Percentiles rank a stretch among this genome's conserved stretches.
Evolutionary conservation across 2,797 vertebrate species (phyloP).

Genomic region (Propithecus perrieri): DNA sequence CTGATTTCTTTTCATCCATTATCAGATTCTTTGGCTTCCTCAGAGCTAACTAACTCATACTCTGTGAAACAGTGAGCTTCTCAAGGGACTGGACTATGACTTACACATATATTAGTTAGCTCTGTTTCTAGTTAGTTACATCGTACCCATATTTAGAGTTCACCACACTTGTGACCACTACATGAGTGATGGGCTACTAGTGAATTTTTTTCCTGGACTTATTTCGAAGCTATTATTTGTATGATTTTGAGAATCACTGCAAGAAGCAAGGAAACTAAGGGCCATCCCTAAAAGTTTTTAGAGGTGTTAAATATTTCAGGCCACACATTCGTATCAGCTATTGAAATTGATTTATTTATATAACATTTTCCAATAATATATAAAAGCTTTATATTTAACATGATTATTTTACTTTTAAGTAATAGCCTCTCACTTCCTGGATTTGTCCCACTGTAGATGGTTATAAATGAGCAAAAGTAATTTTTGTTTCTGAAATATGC

Average conservation of each 20-base stretch:
- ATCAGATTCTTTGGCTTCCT: neutral
- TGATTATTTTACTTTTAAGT: neutral
- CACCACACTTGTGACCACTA: neutral
- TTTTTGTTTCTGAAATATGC: slow-evolving; percentile 32
- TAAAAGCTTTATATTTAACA: neutral
- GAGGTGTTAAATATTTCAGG: neutral
- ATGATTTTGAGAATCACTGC: neutral
- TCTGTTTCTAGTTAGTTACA: neutral
- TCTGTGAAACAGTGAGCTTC: neutral
- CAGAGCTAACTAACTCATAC: neutral
- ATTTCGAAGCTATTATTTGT: neutral
- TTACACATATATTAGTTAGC: neutral
- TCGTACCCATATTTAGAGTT: neutral
- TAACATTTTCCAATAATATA: neutral
- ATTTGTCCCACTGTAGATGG: neutral
- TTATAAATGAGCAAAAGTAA: neutral
- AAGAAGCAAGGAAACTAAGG: neutral
- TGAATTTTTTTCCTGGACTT: neutral
- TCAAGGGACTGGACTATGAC: neutral
- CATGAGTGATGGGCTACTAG: neutral
- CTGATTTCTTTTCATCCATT: neutral
- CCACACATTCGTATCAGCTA: neutral
- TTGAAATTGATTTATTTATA: neutral
- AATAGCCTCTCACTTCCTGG: neutral
- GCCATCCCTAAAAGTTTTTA: neutral